These are phyloP conservation scores for Novumbra hubbsi DNA, from an alignment of 2,797 vertebrate genomes.

Conservation along the genomic window DNA sequence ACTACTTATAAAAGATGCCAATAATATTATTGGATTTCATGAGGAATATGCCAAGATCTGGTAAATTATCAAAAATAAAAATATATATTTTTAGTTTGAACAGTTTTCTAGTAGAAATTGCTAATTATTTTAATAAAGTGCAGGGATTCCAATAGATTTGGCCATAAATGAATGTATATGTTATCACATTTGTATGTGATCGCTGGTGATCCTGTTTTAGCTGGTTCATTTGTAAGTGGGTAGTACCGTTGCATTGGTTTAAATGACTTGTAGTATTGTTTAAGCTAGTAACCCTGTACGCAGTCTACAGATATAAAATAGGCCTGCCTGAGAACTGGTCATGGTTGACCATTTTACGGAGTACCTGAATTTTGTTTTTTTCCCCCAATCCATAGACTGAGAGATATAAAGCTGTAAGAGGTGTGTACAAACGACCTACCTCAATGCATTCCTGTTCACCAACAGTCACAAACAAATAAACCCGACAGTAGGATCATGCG, in stretches of 20 bases:
- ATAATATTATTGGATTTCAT: too few relatives aligned
- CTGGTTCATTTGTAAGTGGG: constrained; percentile 27
- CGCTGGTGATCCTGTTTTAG: constrained; percentile 35
- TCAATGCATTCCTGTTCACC: constrained; percentile 31
- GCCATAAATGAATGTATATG: not conserved
- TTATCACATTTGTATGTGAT: not conserved
- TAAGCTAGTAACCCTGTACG: constrained; percentile 1
- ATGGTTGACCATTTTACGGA: constrained; percentile 21
- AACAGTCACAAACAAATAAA: constrained; percentile 41
- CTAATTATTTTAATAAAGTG: too few relatives aligned
- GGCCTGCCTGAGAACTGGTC: constrained; percentile 62
- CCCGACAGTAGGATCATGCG: constrained; percentile 19
- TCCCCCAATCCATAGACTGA: not conserved
- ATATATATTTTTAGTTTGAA: too few relatives aligned
- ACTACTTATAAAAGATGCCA: too few relatives aligned
- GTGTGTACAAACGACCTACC: constrained; percentile 33
- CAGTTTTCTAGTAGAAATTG: too few relatives aligned
- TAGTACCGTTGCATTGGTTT: constrained; percentile 25
- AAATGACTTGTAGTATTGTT: constrained; percentile 10
- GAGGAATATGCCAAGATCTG: too few relatives aligned
- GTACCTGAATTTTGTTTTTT: constrained; percentile 11
- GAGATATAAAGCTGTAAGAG: constrained; percentile 43
- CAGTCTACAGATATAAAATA: constrained; percentile 22
- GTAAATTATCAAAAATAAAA: too few relatives aligned
- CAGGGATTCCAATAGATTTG: too few relatives aligned